Evolutionary conservation across 2,797 vertebrate genomes (phyloP).

Genomic region (Eulemur rubriventer): DNA sequence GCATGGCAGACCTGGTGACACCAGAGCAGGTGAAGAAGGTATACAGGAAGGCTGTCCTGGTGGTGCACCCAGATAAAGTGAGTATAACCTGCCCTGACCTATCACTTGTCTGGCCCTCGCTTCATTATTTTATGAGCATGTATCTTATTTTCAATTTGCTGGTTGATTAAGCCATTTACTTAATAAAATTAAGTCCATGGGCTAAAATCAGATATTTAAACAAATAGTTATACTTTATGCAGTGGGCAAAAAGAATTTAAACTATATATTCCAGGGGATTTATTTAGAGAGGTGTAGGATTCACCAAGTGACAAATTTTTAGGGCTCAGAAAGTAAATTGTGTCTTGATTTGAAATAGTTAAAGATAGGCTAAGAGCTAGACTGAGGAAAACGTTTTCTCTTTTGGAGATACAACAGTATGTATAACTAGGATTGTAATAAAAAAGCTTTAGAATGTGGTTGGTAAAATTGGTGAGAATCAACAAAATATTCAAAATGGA

Average conservation of each 20-base stretch:
- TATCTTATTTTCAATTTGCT: neutral
- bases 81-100: slow-evolving; percentile 57
- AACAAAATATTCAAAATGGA: neutral
- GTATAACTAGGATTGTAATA: neutral
- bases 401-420: neutral
- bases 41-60: slow-evolving; percentile 96
- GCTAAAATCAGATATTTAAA: neutral
- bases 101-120: accelerated
- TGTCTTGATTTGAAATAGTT: neutral
- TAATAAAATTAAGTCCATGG: neutral
- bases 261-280: neutral
- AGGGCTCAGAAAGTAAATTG: neutral
- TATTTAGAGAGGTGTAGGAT: neutral
- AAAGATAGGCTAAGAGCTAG: neutral
- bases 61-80: slow-evolving; percentile 99
- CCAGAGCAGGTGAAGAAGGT: slow-evolving; percentile 99
- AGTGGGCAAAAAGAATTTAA: neutral
- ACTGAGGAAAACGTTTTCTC: neutral
- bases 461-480: neutral
- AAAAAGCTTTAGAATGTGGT: neutral
- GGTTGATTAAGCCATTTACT: neutral
- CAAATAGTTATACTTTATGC: neutral
- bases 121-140: neutral
- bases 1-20: slow-evolving; percentile 98
- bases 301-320: neutral